Conservation (phyloP, 2,113 vertebrate species). For the Dermatemys mawii region DNA sequence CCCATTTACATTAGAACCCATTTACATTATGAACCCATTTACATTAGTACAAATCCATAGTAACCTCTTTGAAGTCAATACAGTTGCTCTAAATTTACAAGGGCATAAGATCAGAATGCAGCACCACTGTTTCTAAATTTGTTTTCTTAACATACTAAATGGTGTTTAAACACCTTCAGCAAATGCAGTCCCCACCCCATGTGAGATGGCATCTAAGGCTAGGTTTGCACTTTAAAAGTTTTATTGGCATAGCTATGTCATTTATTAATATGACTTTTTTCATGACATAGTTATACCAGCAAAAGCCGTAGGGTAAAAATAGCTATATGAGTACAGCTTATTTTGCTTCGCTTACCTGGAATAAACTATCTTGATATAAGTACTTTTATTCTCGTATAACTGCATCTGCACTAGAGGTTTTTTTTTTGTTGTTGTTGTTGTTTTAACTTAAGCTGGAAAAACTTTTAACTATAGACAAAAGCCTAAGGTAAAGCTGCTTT, state of each 20-base stretch:
- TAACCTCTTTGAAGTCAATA: not conserved
- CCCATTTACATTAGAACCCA: no score
- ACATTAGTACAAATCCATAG: constrained; percentile 5
- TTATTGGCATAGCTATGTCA: not conserved
- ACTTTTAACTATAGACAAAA: not conserved
- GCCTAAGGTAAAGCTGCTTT: not conserved
- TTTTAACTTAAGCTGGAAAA: not conserved
- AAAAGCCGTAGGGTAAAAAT: not conserved
- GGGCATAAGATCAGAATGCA: not conserved
- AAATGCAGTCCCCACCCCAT: not conserved
- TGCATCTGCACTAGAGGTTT: not conserved
- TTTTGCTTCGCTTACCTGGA: constrained; percentile 33
- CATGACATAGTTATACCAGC: not conserved
- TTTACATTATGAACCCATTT: no score
- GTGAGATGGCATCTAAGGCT: constrained; percentile 5
- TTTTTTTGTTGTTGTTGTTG: not conserved
- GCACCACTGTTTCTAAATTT: not conserved
- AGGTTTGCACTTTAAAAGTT: not conserved
- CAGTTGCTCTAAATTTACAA: not conserved
- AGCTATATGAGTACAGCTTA: constrained; percentile 29
- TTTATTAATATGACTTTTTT: constrained; percentile 3
- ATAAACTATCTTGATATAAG: not conserved
- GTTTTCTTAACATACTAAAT: fast-evolving
- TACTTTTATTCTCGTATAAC: not conserved
- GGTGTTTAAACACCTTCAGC: not conserved